Conservation (phyloP, 2,113 vertebrate genomes). For the Otus sunia region DNA sequence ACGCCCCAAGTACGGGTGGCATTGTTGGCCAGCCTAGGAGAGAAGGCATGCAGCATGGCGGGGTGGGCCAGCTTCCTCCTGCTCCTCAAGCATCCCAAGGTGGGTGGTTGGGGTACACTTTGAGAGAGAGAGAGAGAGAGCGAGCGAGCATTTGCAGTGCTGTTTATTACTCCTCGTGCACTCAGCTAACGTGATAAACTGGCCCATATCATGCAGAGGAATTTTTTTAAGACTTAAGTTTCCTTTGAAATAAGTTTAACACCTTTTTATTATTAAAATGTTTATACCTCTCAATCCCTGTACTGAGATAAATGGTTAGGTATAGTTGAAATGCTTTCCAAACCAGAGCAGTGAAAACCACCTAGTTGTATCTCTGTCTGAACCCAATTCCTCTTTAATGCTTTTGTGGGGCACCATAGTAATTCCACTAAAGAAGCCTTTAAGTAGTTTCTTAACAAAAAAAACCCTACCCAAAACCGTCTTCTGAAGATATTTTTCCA, state of each 20-base stretch:
- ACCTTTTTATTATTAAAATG: background rate
- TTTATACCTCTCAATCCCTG: background rate
- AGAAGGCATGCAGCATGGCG: background rate
- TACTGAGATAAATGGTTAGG: background rate
- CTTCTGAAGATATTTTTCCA: slow-evolving; percentile 9
- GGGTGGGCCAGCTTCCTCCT: background rate
- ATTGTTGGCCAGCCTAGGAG: background rate
- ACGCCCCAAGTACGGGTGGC: background rate
- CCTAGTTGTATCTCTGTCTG: background rate
- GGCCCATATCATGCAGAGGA: background rate
- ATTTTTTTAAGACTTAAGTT: background rate
- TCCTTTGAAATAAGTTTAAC: background rate
- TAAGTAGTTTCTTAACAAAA: background rate
- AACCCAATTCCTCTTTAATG: background rate
- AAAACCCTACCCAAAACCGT: background rate
- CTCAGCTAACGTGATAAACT: background rate
- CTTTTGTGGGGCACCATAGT: background rate
- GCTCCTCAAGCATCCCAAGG: background rate
- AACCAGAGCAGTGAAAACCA: background rate
- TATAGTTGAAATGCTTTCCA: background rate
- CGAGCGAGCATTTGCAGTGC: background rate
- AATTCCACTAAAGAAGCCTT: slow-evolving; percentile 25
- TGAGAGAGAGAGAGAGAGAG: background rate
- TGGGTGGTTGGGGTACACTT: background rate
- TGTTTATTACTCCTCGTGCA: background rate